A percentile compares a stretch with the other conserved stretches of the same genome.
Evolutionary conservation across 2,888 invertebrate genomes (phyloP).

Genomic region (Pedicia rivosa): DNA sequence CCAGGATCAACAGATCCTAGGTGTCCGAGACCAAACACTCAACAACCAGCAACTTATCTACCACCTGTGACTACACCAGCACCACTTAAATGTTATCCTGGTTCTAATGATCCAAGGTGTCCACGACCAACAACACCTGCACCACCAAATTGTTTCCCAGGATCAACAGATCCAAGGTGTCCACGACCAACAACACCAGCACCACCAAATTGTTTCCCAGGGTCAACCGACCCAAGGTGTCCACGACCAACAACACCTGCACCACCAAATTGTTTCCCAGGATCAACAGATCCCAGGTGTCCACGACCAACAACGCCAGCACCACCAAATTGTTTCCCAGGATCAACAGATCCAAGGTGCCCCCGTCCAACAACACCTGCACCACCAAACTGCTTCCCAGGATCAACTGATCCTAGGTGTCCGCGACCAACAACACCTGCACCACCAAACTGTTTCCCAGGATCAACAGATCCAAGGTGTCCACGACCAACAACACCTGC

Average conservation of each 20-base stretch:
- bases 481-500: constrained; percentile 16
- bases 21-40: constrained; percentile 12
- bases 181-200: constrained; percentile 17
- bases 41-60: constrained; percentile 10
- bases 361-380: constrained; percentile 8
- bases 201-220: constrained; percentile 26
- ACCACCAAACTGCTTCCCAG: constrained; percentile 18
- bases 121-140: constrained; percentile 21
- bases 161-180: constrained; percentile 22
- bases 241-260: constrained; percentile 14
- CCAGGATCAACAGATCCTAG: no score
- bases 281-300: constrained; percentile 17
- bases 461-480: constrained; percentile 17
- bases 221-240: not conserved
- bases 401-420: constrained; percentile 23
- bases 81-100: constrained; percentile 23
- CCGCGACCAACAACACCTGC: constrained; percentile 15
- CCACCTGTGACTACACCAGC: constrained; percentile 12
- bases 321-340: constrained; percentile 31
- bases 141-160: constrained; percentile 18
- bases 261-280: constrained; percentile 17
- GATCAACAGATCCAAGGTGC: constrained; percentile 21
- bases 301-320: constrained; percentile 15
- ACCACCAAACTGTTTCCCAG: not conserved
- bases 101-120: constrained; percentile 22